Evolutionary conservation across 2,888 invertebrate genomes (phyloP), one percentile per base, ranked within the genome.

Genomic region (Linnaemya tessellans): DNA sequence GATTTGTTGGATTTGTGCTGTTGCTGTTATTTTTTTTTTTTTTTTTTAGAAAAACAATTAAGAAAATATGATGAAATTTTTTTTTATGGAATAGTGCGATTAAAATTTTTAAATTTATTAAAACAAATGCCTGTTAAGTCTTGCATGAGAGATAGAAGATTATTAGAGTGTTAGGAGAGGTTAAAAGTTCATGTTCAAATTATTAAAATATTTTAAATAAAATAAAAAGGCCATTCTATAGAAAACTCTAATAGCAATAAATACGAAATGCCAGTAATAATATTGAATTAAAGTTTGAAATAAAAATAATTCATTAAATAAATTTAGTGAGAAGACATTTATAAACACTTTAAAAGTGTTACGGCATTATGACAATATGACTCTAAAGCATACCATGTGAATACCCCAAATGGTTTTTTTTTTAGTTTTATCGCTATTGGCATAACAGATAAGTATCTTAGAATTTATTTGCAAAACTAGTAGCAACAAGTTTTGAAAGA

Each of bases 1-100:
- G 74, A 74, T 73, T 81, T 79, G 20, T 81, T 51, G 30, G 25
- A 70, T 70, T 49, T 41, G 25, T 65, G 25, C 22, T 22, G 38
- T 56, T 54, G 25, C n/a, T 64, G 30, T 30, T n/a, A 30, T 13
- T 65, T 9, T 46, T 62, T 22, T 25, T 58, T 35, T 58, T 11
- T 54, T 70, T 77, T 18, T 35, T 41, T 65, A n/a, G n/a, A n/a
- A n/a, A n/a, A n/a, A 46, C 56, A 43, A 77, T 75, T 77, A 71
- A 67, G 22, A 65, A 77, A 22, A 78, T 68, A 54, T 70, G 51
- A 73, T 43, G 30, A 83, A 15, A 30, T 64, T 58, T 20, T 67
- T n/a, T 20, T 67, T n/a, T 15, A 1, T 13, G 8, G 15, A 38
- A 49, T 30, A 67, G 20, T 30, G 18, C 1, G 30, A 67, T 65